Evolutionary conservation across 2,797 vertebrate genomes (phyloP).

Genomic region (Pampus argenteus): DNA sequence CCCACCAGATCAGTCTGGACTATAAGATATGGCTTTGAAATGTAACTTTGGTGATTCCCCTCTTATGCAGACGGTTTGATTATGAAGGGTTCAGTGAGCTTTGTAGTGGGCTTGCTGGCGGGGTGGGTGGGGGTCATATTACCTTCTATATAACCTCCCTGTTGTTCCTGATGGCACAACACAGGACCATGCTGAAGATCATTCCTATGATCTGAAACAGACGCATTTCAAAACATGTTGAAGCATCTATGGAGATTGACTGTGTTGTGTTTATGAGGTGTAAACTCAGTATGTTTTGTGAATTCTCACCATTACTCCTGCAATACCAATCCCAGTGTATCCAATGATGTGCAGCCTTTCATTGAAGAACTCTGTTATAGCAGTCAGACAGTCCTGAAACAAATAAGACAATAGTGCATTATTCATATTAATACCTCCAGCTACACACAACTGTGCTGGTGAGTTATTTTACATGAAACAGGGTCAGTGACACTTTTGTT

Average conservation of each 20-base stretch:
- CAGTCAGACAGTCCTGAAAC: conserved; percentile 88
- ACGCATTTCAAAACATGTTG: background rate
- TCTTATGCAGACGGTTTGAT: conserved; percentile 48
- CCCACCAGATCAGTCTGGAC: conserved; percentile 41
- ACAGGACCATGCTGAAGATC: conserved; percentile 99
- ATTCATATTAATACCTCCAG: background rate
- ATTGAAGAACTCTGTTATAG: conserved; percentile 89
- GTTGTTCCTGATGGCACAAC: conserved; percentile 94
- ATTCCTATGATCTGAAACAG: conserved; percentile 93
- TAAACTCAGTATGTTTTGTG: background rate
- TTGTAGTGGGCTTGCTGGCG: conserved; percentile 34
- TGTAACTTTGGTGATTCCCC: conserved; percentile 50
- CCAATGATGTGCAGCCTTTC: conserved; percentile 91
- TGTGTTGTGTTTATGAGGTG: background rate
- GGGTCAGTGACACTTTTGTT: background rate
- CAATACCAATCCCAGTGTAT: conserved; percentile 92
- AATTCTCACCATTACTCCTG: conserved; percentile 92
- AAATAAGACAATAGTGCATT: background rate
- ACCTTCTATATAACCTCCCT: conserved; percentile 91
- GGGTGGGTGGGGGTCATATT: conserved; percentile 44
- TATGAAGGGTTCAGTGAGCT: conserved; percentile 38
- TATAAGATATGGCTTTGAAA: conserved; percentile 31
- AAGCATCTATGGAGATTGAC: background rate
- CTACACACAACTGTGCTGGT: background rate
- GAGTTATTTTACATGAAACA: background rate